phyloP scores from a whole-genome alignment of 2,797 vertebrate genomes.

The Lerista edwardsae region DNA sequence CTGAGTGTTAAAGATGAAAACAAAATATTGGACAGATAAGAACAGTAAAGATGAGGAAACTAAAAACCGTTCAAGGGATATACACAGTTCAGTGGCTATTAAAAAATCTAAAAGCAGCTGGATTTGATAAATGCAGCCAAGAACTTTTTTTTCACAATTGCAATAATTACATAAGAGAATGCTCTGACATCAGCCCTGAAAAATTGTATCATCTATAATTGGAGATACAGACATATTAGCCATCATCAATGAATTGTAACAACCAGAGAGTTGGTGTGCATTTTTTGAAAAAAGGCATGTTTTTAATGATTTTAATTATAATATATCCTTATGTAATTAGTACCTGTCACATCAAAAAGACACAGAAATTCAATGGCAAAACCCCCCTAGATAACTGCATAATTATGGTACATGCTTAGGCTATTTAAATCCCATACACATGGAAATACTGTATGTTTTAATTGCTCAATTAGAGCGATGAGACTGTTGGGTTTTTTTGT shows the following conservation, averaged over 20 bases:
- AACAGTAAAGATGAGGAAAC: not conserved
- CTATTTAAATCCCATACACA: slow-evolving; percentile 1
- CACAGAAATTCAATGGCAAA: not conserved
- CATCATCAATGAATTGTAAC: slow-evolving; percentile 1
- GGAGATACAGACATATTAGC: not conserved
- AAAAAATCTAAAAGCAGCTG: slow-evolving; percentile 13
- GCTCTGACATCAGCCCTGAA: not conserved
- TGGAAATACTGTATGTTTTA: slow-evolving; percentile 4
- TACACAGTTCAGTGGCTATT: not conserved
- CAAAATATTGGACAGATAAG: not conserved
- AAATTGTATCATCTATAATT: slow-evolving; percentile 7
- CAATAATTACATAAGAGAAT: slow-evolving; percentile 2
- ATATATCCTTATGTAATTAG: slow-evolving; percentile 6
- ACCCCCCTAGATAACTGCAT: not conserved
- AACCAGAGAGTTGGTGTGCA: not conserved
- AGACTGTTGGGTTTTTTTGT: not conserved
- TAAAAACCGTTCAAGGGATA: not conserved
- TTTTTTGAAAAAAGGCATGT: not conserved
- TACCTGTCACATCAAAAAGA: slow-evolving; percentile 7
- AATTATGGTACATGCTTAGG: slow-evolving; percentile 10
- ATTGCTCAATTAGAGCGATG: not conserved
- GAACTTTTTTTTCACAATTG: not conserved
- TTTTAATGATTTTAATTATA: slow-evolving; percentile 9
- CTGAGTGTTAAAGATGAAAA: not conserved
- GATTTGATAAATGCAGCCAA: slow-evolving; percentile 5